phyloP scores from a whole-genome alignment of 2,888 invertebrate genomes.

The Alviniconcha strummeri region DNA sequence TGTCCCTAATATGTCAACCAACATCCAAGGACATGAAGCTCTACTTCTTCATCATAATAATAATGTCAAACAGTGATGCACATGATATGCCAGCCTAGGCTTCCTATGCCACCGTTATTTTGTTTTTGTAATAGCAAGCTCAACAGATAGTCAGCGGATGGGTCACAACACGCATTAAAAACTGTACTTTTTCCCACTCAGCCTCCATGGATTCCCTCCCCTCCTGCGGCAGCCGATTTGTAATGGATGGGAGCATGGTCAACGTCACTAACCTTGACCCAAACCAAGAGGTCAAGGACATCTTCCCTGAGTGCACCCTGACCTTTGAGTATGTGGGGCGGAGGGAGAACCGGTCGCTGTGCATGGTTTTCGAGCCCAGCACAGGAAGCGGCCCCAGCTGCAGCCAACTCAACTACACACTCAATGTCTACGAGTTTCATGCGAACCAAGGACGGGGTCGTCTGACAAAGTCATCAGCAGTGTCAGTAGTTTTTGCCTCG shows the following conservation, averaged over 20 bases:
- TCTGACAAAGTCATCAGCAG: background rate
- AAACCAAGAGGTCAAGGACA: background rate
- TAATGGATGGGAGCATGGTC: constrained; percentile 16
- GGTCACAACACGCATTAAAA: too few relatives aligned
- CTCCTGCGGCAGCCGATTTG: constrained; percentile 17
- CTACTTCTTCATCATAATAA: too few relatives aligned
- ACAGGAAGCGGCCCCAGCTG: background rate
- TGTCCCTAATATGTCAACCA: too few relatives aligned
- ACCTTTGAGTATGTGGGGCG: constrained; percentile 12
- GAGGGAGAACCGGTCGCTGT: constrained; percentile 20
- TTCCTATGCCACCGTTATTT: too few relatives aligned
- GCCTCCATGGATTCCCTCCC: constrained; percentile 20
- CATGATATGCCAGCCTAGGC: too few relatives aligned
- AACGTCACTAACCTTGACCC: constrained; percentile 16
- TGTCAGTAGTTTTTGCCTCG: background rate
- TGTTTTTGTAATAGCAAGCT: too few relatives aligned
- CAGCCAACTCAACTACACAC: background rate
- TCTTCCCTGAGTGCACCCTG: background rate
- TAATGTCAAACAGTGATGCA: too few relatives aligned
- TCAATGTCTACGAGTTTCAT: background rate
- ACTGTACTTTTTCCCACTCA: background rate
- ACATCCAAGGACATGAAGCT: too few relatives aligned
- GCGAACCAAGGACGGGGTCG: background rate
- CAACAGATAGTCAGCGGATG: too few relatives aligned
- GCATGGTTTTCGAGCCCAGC: constrained; percentile 16